Base-by-base conservation (phyloP, 2,113 vertebrate species). In the Hymenochirus boettgeri region DNA sequence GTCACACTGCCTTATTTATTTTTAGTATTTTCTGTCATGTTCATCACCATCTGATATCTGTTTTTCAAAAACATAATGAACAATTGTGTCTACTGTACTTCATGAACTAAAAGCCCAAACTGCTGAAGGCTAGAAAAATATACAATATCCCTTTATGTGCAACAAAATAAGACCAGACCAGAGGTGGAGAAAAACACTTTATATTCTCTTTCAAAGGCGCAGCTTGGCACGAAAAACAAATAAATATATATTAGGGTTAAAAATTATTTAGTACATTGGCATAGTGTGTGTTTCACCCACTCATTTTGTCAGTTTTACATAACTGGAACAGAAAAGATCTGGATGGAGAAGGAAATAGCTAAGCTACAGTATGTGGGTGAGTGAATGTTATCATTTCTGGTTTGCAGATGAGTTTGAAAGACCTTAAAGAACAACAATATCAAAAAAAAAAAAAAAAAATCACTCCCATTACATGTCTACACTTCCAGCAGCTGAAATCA, bases 221-320 rank as follows among this genome's bases (percentile, higher is more conserved):
- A 50, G 62, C 35, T 60, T 46, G 25, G 17, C 29, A 33, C 48
- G 54, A 31, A 35, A 33, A 13, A 17, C 42, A 57, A 2, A n/a
- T 37, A 33, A 62, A 22, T 50, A 57, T 57, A 63, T 25, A 69
- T 54, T 9, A 69, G 35, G 3, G 58, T 69, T 39, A 7, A 63
- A 48, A 61, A 61, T 29, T 11, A 59, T 45, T 25, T 45, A 39
- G 37, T 21, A 22, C 11, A 22, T 22, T 61, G 57, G 57, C 39
- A 46, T 18, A 21, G 42, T 15, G 22, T 48, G 6, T 19, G 5
- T 31, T 13, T 29, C 18, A 22, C 19, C 18, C 45, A 18, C 24
- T 61, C 24, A 58, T 13, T 29, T n/a, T n/a, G n/a, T 46, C 22
- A 42, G 10, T 46, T 60, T 47, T 3, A 31, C 11, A 45, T n/a